Percentiles rank a stretch among this genome's conserved stretches.
phyloP scores from a whole-genome alignment of 2,113 vertebrate genomes.

The Rafetus swinhoei region DNA sequence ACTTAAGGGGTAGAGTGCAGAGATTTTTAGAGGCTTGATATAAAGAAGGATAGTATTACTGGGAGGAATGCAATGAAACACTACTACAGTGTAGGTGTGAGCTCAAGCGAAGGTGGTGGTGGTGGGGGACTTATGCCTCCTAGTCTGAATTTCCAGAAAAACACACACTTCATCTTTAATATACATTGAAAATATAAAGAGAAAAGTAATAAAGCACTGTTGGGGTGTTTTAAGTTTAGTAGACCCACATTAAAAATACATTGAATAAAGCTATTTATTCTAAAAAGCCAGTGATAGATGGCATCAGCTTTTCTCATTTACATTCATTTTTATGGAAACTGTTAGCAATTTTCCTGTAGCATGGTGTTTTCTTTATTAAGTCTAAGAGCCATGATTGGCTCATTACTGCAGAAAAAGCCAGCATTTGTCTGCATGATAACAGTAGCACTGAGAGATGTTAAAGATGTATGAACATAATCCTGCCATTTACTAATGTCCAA shows the following conservation, averaged over 20 bases:
- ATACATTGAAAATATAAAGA: constrained; percentile 7
- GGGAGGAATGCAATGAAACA: not conserved
- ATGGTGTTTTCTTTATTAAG: constrained; percentile 63
- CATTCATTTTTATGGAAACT: constrained; percentile 63
- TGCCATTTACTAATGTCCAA: constrained; percentile 71
- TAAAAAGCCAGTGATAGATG: constrained; percentile 31
- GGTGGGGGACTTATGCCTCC: not conserved
- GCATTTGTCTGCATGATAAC: constrained; percentile 53
- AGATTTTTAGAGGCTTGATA: not conserved
- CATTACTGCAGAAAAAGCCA: constrained; percentile 66
- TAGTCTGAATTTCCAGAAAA: constrained; percentile 23
- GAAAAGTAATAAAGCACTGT: not conserved
- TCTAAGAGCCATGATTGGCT: constrained; percentile 57
- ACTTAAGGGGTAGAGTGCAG: not conserved
- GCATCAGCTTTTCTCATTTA: constrained; percentile 49
- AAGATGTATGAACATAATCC: constrained; percentile 66
- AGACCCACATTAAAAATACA: constrained; percentile 40
- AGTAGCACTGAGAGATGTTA: constrained; percentile 53
- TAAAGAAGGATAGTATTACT: not conserved
- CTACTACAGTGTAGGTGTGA: not conserved
- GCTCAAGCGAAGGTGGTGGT: not conserved
- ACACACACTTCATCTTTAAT: not conserved
- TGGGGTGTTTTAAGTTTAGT: constrained; percentile 4
- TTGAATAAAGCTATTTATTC: constrained; percentile 15
- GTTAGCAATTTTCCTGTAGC: constrained; percentile 49